Conservation (phyloP, 2,888 invertebrate species). For the Chrysolina americana region DNA sequence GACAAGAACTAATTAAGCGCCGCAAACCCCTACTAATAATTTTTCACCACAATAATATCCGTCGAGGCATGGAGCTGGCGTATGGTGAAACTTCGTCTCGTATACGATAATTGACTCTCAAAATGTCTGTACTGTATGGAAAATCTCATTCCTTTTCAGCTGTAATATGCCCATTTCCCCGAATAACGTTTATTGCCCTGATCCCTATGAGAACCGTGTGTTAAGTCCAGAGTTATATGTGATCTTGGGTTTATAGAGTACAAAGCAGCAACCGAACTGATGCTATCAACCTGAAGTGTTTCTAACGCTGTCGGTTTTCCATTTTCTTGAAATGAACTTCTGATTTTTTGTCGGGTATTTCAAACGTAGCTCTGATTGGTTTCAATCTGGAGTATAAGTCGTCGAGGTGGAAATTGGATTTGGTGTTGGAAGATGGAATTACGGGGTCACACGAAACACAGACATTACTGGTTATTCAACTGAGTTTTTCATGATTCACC, state of each 20-base stretch:
- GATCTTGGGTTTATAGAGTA: background rate
- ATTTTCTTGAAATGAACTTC: background rate
- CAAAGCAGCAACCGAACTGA: constrained; percentile 4
- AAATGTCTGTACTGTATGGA: background rate
- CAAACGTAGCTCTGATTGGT: background rate
- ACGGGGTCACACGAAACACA: background rate
- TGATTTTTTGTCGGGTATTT: background rate
- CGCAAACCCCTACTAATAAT: too few relatives aligned
- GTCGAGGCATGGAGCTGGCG: background rate
- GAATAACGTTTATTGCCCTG: background rate
- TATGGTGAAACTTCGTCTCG: background rate
- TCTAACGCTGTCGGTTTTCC: background rate
- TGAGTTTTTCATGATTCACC: background rate
- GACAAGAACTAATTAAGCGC: too few relatives aligned
- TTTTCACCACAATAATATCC: background rate
- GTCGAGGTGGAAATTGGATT: background rate
- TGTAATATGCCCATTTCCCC: background rate
- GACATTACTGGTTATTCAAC: background rate
- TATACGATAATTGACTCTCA: constrained; percentile 2
- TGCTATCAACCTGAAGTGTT: background rate
- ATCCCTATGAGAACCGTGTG: constrained; percentile 1
- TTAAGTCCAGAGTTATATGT: background rate
- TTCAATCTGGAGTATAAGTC: background rate
- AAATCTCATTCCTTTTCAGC: constrained; percentile 4
- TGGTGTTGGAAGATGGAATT: background rate